Evolutionary conservation across 1,140 invertebrate species (phyloP).

Genomic region (Pogonomyrmex barbatus): DNA sequence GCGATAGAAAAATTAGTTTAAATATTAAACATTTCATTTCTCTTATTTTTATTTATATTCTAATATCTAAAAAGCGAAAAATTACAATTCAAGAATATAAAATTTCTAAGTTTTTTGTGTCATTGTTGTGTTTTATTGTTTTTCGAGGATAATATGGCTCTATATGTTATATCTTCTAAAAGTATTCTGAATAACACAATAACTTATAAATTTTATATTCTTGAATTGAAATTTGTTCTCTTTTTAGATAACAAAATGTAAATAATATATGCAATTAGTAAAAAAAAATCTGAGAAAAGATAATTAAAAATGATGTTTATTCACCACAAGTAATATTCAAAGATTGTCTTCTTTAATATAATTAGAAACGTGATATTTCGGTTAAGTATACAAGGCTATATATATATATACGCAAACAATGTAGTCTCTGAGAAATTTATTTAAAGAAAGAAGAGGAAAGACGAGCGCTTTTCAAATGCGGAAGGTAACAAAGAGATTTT

Average conservation of each 20-base stretch:
- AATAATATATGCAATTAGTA: not conserved
- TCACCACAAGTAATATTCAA: not conserved
- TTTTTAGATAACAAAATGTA: too few species aligned
- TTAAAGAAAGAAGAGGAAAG: not conserved
- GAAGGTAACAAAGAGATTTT: conserved; percentile 37
- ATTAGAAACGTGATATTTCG: conserved; percentile 20
- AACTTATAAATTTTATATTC: not conserved
- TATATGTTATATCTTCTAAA: too few species aligned
- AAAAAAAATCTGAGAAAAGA: not conserved
- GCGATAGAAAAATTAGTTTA: not conserved
- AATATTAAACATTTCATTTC: not conserved
- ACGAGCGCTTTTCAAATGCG: not conserved
- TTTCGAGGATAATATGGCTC: too few species aligned
- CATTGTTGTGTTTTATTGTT: too few species aligned
- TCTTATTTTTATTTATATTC: not conserved
- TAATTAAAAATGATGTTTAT: not conserved
- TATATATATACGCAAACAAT: not conserved
- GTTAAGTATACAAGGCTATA: not conserved
- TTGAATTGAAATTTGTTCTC: not conserved
- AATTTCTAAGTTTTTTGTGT: not conserved
- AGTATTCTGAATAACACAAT: too few species aligned
- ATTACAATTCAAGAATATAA: not conserved
- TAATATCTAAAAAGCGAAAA: not conserved
- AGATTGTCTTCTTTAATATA: not conserved
- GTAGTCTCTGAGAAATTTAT: conserved; percentile 44